Conservation (phyloP, 2,113 vertebrate genomes). For the Apteryx mantelli region DNA sequence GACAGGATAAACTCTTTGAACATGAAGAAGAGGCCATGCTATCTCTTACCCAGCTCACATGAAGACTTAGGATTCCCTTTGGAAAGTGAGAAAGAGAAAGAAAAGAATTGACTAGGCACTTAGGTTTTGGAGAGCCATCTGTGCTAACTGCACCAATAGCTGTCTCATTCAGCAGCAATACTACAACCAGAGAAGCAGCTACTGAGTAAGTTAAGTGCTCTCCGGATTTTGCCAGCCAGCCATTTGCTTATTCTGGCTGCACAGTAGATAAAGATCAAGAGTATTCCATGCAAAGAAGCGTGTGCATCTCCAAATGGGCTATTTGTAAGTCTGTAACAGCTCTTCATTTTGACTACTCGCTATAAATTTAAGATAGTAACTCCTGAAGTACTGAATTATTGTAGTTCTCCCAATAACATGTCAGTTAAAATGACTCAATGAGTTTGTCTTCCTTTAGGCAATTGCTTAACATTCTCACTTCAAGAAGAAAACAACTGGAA, state of each 20-base stretch:
- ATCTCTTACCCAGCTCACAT: not conserved
- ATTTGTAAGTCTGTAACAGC: not conserved
- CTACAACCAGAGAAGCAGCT: not conserved
- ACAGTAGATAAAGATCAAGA: not conserved
- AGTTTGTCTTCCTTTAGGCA: not conserved
- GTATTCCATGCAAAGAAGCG: rapidly evolving
- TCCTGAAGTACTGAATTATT: not conserved
- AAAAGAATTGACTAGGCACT: not conserved
- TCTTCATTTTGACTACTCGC: not conserved
- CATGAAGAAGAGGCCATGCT: not conserved
- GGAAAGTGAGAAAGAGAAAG: not conserved
- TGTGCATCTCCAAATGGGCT: not conserved
- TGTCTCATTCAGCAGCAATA: not conserved
- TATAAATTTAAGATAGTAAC: not conserved
- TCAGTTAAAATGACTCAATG: not conserved
- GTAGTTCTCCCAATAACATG: not conserved
- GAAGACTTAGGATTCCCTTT: not conserved
- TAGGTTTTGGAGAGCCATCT: not conserved
- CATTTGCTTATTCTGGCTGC: not conserved
- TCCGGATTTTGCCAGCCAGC: not conserved
- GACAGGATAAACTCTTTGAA: not conserved
- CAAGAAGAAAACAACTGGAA: not conserved
- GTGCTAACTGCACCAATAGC: not conserved
- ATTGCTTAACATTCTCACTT: not conserved
- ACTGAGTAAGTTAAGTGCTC: not conserved